phyloP scores from a whole-genome alignment of 2,113 vertebrate species.

The Rafetus swinhoei region DNA sequence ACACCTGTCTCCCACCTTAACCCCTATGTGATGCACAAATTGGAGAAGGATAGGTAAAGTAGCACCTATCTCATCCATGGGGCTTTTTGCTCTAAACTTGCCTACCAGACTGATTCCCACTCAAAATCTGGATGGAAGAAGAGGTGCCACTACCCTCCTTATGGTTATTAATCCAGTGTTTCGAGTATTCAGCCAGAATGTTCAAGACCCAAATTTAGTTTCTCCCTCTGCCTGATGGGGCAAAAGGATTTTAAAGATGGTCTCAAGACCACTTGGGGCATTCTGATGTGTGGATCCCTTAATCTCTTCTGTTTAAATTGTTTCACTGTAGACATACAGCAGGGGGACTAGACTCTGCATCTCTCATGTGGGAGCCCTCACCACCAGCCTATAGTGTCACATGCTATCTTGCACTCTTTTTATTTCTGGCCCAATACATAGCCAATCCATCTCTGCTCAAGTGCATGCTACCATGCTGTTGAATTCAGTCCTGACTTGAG shows the following conservation, averaged over 20 bases:
- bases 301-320: not conserved
- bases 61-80: not conserved
- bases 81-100: not conserved
- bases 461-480: constrained; percentile 40
- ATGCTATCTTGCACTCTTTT: not conserved
- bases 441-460: not conserved
- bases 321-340: not conserved
- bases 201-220: not conserved
- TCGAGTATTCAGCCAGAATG: not conserved
- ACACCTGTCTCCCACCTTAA: not conserved
- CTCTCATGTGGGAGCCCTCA: not conserved
- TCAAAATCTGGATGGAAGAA: not conserved
- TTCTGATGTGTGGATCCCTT: not conserved
- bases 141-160: not conserved
- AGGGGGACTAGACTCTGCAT: not conserved
- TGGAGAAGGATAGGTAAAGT: not conserved
- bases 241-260: not conserved
- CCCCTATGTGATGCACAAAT: not conserved
- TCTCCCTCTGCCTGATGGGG: not conserved
- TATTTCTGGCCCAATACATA: not conserved
- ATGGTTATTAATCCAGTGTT: not conserved
- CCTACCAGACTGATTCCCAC: not conserved
- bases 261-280: not conserved
- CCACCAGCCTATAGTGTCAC: not conserved
- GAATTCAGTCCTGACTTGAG: constrained; percentile 56